These are phyloP conservation scores for Cynaeus angustus DNA, from an alignment of 2,888 invertebrate species.

Conservation along the genomic window DNA sequence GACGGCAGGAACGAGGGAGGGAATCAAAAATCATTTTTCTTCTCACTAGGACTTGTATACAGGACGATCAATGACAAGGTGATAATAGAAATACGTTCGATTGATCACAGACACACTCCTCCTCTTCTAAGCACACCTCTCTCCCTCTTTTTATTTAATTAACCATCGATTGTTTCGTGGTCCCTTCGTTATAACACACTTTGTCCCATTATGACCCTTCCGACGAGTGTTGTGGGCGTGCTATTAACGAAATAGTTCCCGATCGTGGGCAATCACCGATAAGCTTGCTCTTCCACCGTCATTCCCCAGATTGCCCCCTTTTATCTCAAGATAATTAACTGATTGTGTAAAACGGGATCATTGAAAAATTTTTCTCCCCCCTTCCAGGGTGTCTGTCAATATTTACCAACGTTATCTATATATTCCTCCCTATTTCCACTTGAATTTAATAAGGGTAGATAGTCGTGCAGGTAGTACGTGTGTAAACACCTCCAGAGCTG, in stretches of 20 bases:
- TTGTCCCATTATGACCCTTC: conserved; percentile 13
- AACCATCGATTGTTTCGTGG: not conserved
- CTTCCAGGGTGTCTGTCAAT: not conserved
- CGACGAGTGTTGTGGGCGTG: conserved; percentile 12
- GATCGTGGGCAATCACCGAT: conserved; percentile 33
- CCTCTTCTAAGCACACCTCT: no score
- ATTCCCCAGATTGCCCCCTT: conserved; percentile 38
- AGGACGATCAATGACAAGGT: no score
- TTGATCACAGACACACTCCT: no score
- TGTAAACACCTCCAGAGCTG: conserved; percentile 30
- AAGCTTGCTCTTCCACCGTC: conserved; percentile 26
- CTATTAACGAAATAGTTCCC: conserved; percentile 31
- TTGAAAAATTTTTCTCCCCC: conserved; percentile 15
- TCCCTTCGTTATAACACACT: conserved; percentile 20
- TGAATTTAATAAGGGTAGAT: conserved; percentile 34
- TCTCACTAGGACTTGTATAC: no score
- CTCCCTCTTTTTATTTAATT: not conserved
- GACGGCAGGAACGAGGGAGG: no score
- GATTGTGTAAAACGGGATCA: conserved; percentile 34
- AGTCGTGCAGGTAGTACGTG: conserved; percentile 36
- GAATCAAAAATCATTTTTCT: not conserved
- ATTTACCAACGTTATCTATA: not conserved
- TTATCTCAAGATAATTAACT: conserved; percentile 41
- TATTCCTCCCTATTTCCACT: conserved; percentile 25
- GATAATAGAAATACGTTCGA: no score